Base-by-base conservation (phyloP, 1,140 invertebrate species). In the Ericerus pela region DNA sequence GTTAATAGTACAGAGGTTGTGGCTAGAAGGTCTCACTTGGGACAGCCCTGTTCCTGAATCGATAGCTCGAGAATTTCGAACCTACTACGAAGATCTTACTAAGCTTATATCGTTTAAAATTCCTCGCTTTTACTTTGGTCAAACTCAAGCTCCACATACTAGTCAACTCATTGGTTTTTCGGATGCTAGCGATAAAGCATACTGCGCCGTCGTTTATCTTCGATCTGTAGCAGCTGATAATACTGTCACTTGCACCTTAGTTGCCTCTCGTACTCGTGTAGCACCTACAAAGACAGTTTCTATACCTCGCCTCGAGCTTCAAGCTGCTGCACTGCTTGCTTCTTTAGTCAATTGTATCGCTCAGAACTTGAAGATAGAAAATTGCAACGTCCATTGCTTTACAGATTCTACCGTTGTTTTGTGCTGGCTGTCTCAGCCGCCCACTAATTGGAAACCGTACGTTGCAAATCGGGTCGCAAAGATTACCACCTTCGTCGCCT, bases 371-470 rank as follows among this genome's bases (percentile, higher is more conserved):
- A 8, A 47, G 26, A 24, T 54, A 2, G 8, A 11, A 0, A 1
- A 16, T 2, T 12, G 20, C 8, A 3, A n/a, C 1, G 57, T 59
- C 8, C 52, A 33, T 22, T 37, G 47, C 0, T 67, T 64, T 64
- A 58, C 62, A 1, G 65, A 69, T 57, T 67, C 65, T 1, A 60
- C 63, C 28, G 61, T 67, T 1, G 60, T 62, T 0, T 56, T 69
- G 5, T 61, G 62, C 2, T 69, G 67, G 67, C 37, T 70, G 8
- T 57, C 63, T 36, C 62, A 54, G 14, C 56, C 58, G 0, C 51
- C 60, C 18, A 59, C 28, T 24, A 57, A 38, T 33, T 67, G 65
- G 64, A 64, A 67, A 37, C 61, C 52, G 12, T 56, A 51, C 18
- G 43, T 56, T 0, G 24, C 36, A 0, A 51, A 56, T 26, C 41